Evolutionary conservation across 53 echinoderm and acorn worm genomes (phyloP), one percentile per base, ranked within the genome.

Genomic region (Paracentrotus lividus): DNA sequence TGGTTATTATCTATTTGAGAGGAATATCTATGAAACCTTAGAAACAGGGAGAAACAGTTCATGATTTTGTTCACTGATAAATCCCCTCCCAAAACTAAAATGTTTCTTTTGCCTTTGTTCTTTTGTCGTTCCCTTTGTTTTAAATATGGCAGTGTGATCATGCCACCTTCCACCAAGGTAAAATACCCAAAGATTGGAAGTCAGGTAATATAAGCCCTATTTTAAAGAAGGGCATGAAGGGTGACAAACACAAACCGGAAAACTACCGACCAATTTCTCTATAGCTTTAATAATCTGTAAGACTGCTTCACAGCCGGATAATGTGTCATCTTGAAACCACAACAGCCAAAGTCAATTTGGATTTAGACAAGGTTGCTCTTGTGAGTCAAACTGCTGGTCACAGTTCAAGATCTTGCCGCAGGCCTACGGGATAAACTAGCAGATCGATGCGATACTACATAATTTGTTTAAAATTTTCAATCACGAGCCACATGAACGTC

Each of bases 141-240:
- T n/a, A n/a, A n/a, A n/a, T n/a, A n/a, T n/a, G n/a, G n/a, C n/a
- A n/a, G n/a, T n/a, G n/a, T n/a, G n/a, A n/a, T n/a, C n/a, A 91
- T 29, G 27, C 42, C 33, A 34, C 88, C 1, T 23, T 88, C 3
- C 20, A 40, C 0, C 34, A 88, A 38, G 87, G 87, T 26, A 87
- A 87, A 31, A 87, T 88, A 4, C 85, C 85, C 7, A 52, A 85
- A 33, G 85, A 23, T 2, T 93, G 93, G 85, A 84, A 85, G 27
- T 59, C 93, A 58, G 84, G 59, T 21, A 36, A 81, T 26, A 53
- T 93, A 27, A 42, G 42, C 6, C 93, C 93, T 26, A 84, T 93
- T 42, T 81, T 93, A 36, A 93, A 84, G n/a, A n/a, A n/a, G n/a
- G n/a, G n/a, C n/a, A n/a, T n/a, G 59, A 93, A 93, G 58, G 93